Evolutionary conservation across 2,113 vertebrate genomes (phyloP).

Genomic region (Hippocampus mohnikei): DNA sequence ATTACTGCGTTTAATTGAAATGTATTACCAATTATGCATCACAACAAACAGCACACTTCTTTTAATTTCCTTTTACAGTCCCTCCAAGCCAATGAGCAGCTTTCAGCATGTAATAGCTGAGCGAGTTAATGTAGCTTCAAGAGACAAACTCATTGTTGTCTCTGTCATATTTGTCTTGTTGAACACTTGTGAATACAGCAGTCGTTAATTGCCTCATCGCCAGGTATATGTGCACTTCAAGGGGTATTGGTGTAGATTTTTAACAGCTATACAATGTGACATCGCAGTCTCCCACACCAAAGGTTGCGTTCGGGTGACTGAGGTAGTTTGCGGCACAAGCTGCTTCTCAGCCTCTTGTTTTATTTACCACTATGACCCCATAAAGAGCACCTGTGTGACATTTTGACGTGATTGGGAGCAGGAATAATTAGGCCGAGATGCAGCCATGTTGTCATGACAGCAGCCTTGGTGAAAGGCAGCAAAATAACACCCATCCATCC

Average conservation of each 20-base stretch:
- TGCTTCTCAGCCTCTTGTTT: neutral
- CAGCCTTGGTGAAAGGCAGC: neutral
- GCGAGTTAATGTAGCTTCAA: conserved; percentile 99
- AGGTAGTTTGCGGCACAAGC: neutral
- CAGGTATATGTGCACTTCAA: conserved; percentile 29
- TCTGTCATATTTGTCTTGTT: conserved; percentile 99
- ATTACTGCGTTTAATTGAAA: conserved; percentile 94
- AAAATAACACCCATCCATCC: neutral
- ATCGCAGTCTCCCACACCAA: neutral
- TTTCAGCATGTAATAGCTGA: conserved; percentile 87
- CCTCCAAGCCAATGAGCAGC: conserved; percentile 69
- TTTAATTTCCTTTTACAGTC: conserved; percentile 62
- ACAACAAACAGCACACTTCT: conserved; percentile 88
- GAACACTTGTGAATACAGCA: conserved; percentile 98
- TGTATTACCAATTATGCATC: conserved; percentile 91
- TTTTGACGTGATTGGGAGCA: neutral
- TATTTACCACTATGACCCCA: neutral
- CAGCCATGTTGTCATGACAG: neutral
- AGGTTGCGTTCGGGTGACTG: neutral
- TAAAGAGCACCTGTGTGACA: neutral
- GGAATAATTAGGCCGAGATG: neutral
- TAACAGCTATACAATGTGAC: neutral
- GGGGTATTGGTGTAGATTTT: conserved; percentile 14
- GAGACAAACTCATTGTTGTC: conserved; percentile 96
- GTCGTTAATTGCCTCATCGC: conserved; percentile 89